These are phyloP conservation scores for Scaeva pyrastri DNA, from an alignment of 2,888 invertebrate species.

Conservation along the genomic window DNA sequence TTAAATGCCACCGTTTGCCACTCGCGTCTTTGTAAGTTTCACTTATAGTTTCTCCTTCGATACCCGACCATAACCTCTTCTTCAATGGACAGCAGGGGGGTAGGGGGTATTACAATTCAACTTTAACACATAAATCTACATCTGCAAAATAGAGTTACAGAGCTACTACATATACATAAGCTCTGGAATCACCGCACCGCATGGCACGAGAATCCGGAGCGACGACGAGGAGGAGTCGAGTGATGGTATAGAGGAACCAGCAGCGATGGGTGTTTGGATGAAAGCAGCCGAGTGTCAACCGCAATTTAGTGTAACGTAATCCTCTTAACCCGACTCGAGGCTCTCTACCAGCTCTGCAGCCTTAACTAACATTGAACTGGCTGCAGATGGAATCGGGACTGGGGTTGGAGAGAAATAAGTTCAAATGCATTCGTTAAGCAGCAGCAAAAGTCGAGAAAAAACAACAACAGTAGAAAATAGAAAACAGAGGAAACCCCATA, in stretches of 20 bases:
- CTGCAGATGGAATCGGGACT: too few species aligned
- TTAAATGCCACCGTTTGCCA: constrained; percentile 39
- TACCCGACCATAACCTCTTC: background rate
- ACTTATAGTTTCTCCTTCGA: background rate
- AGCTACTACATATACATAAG: too few species aligned
- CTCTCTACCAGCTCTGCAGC: background rate
- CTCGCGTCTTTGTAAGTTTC: constrained; percentile 16
- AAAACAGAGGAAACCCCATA: constrained; percentile 45
- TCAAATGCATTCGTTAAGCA: constrained; percentile 63
- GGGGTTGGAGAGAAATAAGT: constrained; percentile 35
- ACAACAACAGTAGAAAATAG: constrained; percentile 4
- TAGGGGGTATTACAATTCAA: background rate
- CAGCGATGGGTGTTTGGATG: constrained; percentile 41
- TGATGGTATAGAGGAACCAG: background rate
- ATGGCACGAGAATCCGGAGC: constrained; percentile 14
- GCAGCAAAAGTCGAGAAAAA: constrained; percentile 20
- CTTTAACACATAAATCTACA: constrained; percentile 46
- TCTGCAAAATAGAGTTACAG: constrained; percentile 23
- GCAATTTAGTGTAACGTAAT: constrained; percentile 73
- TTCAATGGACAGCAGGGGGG: background rate
- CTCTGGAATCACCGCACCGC: constrained; percentile 14
- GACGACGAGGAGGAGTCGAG: too few species aligned
- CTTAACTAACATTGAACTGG: constrained; percentile 13
- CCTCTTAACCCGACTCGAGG: constrained; percentile 48
- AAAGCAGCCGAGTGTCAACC: constrained; percentile 69